Evolutionary conservation across 2,113 vertebrate genomes (phyloP).

Genomic region (Scomber colias): DNA sequence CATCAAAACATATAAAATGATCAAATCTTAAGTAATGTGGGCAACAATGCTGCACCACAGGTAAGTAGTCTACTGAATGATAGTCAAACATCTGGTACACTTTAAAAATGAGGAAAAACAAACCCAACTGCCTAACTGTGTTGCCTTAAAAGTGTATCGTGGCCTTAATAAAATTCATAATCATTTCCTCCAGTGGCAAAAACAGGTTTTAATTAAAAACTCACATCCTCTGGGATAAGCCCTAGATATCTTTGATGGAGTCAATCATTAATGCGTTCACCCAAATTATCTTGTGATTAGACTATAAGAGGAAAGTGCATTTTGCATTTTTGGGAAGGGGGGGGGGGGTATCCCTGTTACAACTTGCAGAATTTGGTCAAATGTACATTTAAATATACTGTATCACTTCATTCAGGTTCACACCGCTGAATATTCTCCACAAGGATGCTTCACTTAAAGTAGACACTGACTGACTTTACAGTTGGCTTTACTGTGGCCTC

Average conservation of each 20-base stretch:
- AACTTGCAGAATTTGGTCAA: not conserved
- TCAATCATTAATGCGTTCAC: slow-evolving; percentile 65
- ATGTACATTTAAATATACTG: not conserved
- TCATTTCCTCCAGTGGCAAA: slow-evolving; percentile 67
- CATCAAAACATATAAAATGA: not conserved
- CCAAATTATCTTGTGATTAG: slow-evolving; percentile 63
- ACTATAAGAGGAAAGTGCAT: slow-evolving; percentile 43
- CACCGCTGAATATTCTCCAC: not conserved
- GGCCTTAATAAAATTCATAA: slow-evolving; percentile 72
- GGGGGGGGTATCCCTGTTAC: not conserved
- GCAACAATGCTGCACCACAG: not conserved
- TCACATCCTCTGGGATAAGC: slow-evolving; percentile 62
- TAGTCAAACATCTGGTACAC: not conserved
- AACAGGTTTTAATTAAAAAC: slow-evolving; percentile 76
- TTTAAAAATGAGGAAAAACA: slow-evolving; percentile 15
- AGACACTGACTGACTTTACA: not conserved
- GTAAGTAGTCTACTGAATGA: no score
- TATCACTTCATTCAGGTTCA: slow-evolving; percentile 7
- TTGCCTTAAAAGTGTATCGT: slow-evolving; percentile 45
- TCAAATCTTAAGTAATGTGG: not conserved
- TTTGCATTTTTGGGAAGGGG: not conserved
- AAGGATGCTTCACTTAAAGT: slow-evolving; percentile 3
- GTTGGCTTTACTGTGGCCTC: slow-evolving; percentile 38
- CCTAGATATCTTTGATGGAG: slow-evolving; percentile 71
- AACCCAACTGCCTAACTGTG: not conserved